Conservation (phyloP, 2,797 vertebrate genomes). For the Anisognathus igniventris region DNA sequence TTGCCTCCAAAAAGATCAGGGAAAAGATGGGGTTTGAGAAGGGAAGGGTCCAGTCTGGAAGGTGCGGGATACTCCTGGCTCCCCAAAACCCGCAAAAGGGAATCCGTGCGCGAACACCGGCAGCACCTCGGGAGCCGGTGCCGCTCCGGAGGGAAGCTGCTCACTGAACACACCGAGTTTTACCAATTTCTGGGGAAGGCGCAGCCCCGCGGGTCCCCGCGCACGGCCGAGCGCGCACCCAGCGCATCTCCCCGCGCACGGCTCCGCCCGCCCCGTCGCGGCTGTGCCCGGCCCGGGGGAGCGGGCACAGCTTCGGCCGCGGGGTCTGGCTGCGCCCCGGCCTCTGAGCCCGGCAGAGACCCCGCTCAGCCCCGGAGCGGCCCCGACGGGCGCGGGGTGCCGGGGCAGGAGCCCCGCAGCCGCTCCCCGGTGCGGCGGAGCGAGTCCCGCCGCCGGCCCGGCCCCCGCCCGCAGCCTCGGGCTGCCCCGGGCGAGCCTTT, state of each 20-base stretch:
- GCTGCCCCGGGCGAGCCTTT: background rate
- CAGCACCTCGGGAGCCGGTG: background rate
- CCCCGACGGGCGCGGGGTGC: background rate
- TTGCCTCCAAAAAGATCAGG: background rate
- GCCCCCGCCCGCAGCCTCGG: too few relatives aligned
- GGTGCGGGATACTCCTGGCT: accelerated
- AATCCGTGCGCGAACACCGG: background rate
- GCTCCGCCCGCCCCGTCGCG: background rate
- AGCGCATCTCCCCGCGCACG: background rate
- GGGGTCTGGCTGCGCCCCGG: background rate
- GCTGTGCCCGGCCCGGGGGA: background rate
- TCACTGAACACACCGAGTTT: accelerated
- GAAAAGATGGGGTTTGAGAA: background rate
- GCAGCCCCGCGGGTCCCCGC: background rate
- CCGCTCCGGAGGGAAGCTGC: background rate
- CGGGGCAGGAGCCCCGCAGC: background rate
- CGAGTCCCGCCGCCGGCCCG: background rate
- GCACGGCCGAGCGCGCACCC: background rate
- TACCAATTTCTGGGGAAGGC: accelerated
- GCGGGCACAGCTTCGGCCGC: accelerated
- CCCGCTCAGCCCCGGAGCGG: background rate
- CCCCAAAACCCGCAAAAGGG: accelerated
- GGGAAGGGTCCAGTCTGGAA: background rate
- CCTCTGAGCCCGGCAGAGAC: background rate
- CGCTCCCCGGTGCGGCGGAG: background rate